Evolutionary conservation across 2,888 invertebrate species (phyloP).

Genomic region (Rhagonycha fulva): DNA sequence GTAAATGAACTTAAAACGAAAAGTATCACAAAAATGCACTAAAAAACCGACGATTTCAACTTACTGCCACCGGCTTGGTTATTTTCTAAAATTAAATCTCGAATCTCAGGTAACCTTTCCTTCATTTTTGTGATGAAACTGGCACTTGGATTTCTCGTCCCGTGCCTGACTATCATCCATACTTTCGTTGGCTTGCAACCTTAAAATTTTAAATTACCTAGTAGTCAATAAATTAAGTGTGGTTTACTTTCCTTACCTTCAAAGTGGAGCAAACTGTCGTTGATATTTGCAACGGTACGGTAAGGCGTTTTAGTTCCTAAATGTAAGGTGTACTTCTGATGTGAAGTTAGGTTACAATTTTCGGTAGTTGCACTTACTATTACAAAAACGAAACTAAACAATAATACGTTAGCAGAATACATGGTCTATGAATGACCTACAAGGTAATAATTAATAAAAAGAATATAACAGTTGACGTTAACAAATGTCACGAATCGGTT

Average conservation of each 20-base stretch:
- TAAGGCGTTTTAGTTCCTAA: slow-evolving; percentile 77
- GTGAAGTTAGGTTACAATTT: background rate
- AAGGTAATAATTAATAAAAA: background rate
- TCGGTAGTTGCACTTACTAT: background rate
- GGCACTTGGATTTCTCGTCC: slow-evolving; percentile 71
- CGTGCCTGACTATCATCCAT: slow-evolving; percentile 78
- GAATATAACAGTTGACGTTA: background rate
- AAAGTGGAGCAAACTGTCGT: slow-evolving; percentile 63
- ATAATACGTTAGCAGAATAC: background rate
- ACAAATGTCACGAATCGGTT: background rate
- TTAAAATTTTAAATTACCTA: slow-evolving; percentile 13
- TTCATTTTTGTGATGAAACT: slow-evolving; percentile 62
- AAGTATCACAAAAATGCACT: background rate
- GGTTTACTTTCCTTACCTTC: slow-evolving; percentile 56
- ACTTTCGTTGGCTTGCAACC: slow-evolving; percentile 58
- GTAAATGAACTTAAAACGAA: slow-evolving; percentile 1
- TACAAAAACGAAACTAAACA: background rate
- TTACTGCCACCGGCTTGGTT: slow-evolving; percentile 48
- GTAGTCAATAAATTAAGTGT: background rate
- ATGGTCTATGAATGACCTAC: background rate
- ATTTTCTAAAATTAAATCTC: slow-evolving; percentile 60
- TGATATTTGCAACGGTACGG: slow-evolving; percentile 67
- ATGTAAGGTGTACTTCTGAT: slow-evolving; percentile 51
- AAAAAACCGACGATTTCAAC: background rate
- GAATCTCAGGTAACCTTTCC: slow-evolving; percentile 59